Evolutionary conservation across 1,140 invertebrate genomes (phyloP).

Genomic region (Brachionus paranguensis): DNA sequence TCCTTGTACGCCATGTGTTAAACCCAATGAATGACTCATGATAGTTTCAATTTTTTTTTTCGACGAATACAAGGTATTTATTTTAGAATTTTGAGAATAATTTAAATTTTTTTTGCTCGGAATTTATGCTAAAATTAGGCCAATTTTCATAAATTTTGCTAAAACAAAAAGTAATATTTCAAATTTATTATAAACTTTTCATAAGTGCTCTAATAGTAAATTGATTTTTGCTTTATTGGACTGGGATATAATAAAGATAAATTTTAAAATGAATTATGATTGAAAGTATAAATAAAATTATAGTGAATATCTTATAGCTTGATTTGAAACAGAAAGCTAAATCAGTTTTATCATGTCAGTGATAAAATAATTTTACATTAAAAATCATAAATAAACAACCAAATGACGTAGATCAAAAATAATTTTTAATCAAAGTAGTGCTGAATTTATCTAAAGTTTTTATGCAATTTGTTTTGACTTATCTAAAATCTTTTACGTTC

Average conservation of each 20-base stretch:
- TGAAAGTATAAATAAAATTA: too few relatives aligned
- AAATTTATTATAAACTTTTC: background rate
- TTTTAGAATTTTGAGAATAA: background rate
- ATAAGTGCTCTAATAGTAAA: background rate
- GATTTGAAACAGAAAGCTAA: too few relatives aligned
- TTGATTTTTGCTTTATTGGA: background rate
- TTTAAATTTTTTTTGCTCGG: background rate
- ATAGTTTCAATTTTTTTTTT: background rate
- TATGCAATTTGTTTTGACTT: too few relatives aligned
- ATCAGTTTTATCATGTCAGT: too few relatives aligned
- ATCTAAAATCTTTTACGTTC: too few relatives aligned
- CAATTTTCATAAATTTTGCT: constrained; percentile 7
- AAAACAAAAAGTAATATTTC: background rate
- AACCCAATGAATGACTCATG: background rate
- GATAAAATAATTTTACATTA: too few relatives aligned
- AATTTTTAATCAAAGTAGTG: too few relatives aligned
- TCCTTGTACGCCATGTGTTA: background rate
- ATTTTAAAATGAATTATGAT: background rate
- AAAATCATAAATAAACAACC: too few relatives aligned
- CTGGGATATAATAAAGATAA: background rate
- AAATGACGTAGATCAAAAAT: too few relatives aligned
- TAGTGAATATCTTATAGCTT: too few relatives aligned
- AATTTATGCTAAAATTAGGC: background rate
- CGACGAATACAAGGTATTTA: background rate
- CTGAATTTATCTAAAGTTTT: too few relatives aligned